Conservation (phyloP, 2,113 vertebrate genomes). For the Tricholaema leucomelas region DNA sequence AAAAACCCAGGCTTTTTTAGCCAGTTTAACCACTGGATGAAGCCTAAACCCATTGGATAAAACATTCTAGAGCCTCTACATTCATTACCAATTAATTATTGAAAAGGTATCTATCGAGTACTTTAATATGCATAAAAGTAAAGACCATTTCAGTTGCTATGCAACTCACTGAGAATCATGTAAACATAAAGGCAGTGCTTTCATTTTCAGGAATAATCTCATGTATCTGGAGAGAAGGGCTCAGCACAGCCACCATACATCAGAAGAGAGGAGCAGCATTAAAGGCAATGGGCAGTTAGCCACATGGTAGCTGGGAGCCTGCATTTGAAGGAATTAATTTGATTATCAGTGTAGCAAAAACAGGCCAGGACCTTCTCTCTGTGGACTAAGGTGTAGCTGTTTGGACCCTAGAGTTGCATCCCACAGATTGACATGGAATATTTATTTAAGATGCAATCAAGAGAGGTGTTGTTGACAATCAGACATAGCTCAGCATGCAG, state of each 20-base stretch:
- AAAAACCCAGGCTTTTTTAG: neutral
- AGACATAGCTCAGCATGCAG: conserved; percentile 34
- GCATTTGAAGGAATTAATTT: neutral
- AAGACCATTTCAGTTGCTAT: conserved; percentile 51
- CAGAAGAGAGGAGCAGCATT: neutral
- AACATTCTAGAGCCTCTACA: neutral
- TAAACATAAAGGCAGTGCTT: conserved; percentile 26
- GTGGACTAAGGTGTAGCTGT: neutral
- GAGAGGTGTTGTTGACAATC: conserved; percentile 44
- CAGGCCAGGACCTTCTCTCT: neutral
- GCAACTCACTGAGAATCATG: conserved; percentile 32
- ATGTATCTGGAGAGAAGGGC: neutral
- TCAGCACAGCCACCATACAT: neutral
- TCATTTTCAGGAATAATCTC: conserved; percentile 35
- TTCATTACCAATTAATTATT: conserved; percentile 61
- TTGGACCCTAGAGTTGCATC: neutral
- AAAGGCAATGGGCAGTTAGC: neutral
- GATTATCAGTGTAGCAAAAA: neutral
- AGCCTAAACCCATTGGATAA: neutral
- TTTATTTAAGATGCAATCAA: conserved; percentile 42
- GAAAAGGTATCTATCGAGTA: conserved; percentile 18
- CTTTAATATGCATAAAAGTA: conserved; percentile 56
- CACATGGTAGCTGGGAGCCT: neutral
- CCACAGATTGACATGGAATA: conserved; percentile 3
- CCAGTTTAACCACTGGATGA: neutral